Base-by-base conservation (phyloP, 1,140 invertebrate species). In the Drosophila carrolli region DNA sequence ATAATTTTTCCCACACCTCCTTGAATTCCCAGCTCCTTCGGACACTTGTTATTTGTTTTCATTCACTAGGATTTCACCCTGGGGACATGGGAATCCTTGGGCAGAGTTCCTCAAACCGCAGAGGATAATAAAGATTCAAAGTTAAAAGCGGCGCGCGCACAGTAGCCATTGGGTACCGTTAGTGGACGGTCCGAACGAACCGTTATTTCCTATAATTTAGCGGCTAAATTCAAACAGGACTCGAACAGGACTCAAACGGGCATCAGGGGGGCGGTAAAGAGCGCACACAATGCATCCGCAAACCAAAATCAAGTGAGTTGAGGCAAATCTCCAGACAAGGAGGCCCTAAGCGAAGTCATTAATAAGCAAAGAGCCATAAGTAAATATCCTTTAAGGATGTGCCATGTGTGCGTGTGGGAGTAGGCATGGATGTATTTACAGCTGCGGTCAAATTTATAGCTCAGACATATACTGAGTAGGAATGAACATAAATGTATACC, bases 121-220 rank as follows among this genome's bases (percentile, higher is more conserved):
- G 14, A 57, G 61, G 50, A 77, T 81, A 83, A 88, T 88, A 88
- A 88, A 88, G 86, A 88, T 73, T 66, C 67, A 53, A 59, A 67
- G 57, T 83, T 86, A 82, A 83, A 78, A 68, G 78, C 56, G 73
- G 53, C 62, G 56, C 59, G 66, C 51, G 57, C 63, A 88, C 84
- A 74, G 83, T 88, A 88, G 84, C 83, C 79, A 70, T 72, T 78
- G 70, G 79, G 66, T 88, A 72, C 75, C 79, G 83, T 86, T 88
- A 85, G 82, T 88, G 75, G 59, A 72, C 40, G 60, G 51, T 50
- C 43, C 19, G 63, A 60, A 63, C 44, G 40, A 47, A 83, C 79
- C 84, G 83, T 88, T 88, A 89, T 89, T 86, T 88, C 83, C 78
- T 54, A 56, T 88, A 83, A 86, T 86, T 88, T 88, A 88, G 79